These are phyloP conservation scores for Dione vanillae DNA, from an alignment of 2,888 invertebrate species.

Conservation along the genomic window DNA sequence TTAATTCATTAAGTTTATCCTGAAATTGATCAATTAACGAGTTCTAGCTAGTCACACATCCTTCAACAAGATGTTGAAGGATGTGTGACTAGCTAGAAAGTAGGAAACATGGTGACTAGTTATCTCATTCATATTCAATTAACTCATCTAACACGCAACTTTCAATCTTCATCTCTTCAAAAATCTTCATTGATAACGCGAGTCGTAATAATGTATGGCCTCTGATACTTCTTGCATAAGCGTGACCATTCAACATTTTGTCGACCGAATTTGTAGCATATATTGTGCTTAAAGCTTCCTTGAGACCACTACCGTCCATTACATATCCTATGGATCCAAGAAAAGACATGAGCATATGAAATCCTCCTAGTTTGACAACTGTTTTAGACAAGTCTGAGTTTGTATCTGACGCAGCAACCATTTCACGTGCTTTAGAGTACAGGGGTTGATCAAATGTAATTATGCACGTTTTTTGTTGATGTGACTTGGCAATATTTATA, in stretches of 20 bases:
- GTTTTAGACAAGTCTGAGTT: constrained; percentile 20
- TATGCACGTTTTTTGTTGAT: constrained; percentile 46
- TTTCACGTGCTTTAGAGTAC: constrained; percentile 55
- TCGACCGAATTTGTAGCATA: constrained; percentile 48
- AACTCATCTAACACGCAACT: too few relatives aligned
- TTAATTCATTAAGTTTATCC: constrained; percentile 44
- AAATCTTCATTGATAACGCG: constrained; percentile 41
- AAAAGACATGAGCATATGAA: constrained; percentile 59
- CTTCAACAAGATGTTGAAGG: too few relatives aligned
- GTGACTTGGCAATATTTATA: constrained; percentile 40
- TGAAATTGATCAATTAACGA: constrained; percentile 47
- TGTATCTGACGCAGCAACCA: constrained; percentile 44
- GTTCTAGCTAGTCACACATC: too few relatives aligned
- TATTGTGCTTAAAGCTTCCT: constrained; percentile 52
- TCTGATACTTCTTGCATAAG: constrained; percentile 43
- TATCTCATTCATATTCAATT: too few relatives aligned
- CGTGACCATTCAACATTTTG: constrained; percentile 45
- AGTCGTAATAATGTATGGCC: constrained; percentile 37
- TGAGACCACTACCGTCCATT: constrained; percentile 63
- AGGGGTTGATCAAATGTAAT: constrained; percentile 59
- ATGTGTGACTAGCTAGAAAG: too few relatives aligned
- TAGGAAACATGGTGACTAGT: too few relatives aligned
- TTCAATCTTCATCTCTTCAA: too few relatives aligned
- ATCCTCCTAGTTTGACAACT: constrained; percentile 40
- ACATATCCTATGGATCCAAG: constrained; percentile 59